Evolutionary conservation across 2,113 vertebrate genomes (phyloP).

Genomic region (Brienomyrus longianalis): DNA sequence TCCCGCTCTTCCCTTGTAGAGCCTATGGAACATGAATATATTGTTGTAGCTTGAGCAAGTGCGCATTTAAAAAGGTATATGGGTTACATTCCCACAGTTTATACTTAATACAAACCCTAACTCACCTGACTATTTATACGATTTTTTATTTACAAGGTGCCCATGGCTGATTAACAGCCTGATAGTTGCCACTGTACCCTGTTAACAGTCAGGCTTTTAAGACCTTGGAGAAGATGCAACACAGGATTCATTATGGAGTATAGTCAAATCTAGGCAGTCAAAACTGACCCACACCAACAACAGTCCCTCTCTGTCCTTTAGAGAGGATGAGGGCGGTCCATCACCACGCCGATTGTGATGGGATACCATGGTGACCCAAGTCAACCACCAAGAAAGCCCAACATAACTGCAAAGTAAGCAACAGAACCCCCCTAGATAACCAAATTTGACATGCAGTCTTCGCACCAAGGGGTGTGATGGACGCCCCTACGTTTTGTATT

Average conservation of each 20-base stretch:
- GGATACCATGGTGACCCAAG: neutral
- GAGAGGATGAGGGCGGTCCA: neutral
- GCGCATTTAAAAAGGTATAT: neutral
- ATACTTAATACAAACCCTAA: neutral
- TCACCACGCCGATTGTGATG: neutral
- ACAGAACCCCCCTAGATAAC: neutral
- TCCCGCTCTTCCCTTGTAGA: neutral
- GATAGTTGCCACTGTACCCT: conserved; percentile 28
- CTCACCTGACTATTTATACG: neutral
- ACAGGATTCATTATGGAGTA: conserved; percentile 41
- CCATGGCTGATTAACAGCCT: conserved; percentile 24
- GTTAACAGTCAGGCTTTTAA: conserved; percentile 47
- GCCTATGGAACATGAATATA: neutral
- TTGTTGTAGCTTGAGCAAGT: neutral
- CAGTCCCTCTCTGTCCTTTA: neutral
- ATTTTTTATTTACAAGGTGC: neutral
- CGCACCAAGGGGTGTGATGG: neutral
- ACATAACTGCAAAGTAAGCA: neutral
- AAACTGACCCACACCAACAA: neutral
- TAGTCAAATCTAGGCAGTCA: neutral
- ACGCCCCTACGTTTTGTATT: conserved; percentile 20
- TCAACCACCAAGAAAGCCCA: neutral
- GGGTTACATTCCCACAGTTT: neutral
- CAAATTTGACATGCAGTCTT: neutral
- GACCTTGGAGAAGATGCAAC: conserved; percentile 28